Evolutionary conservation across 2,797 vertebrate species (phyloP).

Genomic region (Cossypha caffra): DNA sequence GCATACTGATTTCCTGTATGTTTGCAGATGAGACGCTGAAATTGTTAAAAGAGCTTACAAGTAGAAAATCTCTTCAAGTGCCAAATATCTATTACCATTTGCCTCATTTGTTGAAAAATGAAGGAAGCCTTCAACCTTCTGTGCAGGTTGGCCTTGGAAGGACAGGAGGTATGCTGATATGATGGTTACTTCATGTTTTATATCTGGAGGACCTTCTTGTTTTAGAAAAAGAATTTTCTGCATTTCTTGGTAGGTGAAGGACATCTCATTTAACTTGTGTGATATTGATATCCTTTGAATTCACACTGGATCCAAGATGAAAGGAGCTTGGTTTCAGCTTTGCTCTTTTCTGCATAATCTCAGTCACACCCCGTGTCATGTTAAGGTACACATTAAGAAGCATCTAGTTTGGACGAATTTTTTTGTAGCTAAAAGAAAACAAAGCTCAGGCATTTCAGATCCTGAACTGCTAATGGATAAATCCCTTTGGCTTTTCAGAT

Average conservation of each 20-base stretch:
- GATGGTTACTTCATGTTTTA: neutral
- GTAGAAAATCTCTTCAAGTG: slow-evolving; percentile 93
- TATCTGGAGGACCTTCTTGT: neutral
- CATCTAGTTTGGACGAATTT: neutral
- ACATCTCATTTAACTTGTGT: slow-evolving; percentile 36
- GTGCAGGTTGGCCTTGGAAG: slow-evolving; percentile 93
- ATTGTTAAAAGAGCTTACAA: slow-evolving; percentile 92
- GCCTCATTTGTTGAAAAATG: slow-evolving; percentile 97
- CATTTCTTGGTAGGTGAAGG: slow-evolving; percentile 6
- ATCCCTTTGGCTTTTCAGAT: neutral
- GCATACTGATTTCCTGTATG: neutral
- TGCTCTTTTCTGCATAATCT: slow-evolving; percentile 24
- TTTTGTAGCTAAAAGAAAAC: neutral
- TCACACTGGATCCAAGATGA: neutral
- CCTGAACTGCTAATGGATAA: neutral
- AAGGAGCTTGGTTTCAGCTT: slow-evolving; percentile 31
- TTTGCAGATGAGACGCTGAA: slow-evolving; percentile 94
- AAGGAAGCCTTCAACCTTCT: slow-evolving; percentile 94
- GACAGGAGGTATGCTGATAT: slow-evolving; percentile 86
- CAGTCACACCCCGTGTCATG: neutral
- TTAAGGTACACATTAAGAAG: neutral
- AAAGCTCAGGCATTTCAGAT: neutral
- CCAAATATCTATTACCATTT: slow-evolving; percentile 99
- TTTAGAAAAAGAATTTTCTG: neutral
- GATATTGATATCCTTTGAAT: neutral